These are phyloP conservation scores for Selenia dentaria DNA, from an alignment of 2,888 invertebrate genomes.

Conservation along the genomic window DNA sequence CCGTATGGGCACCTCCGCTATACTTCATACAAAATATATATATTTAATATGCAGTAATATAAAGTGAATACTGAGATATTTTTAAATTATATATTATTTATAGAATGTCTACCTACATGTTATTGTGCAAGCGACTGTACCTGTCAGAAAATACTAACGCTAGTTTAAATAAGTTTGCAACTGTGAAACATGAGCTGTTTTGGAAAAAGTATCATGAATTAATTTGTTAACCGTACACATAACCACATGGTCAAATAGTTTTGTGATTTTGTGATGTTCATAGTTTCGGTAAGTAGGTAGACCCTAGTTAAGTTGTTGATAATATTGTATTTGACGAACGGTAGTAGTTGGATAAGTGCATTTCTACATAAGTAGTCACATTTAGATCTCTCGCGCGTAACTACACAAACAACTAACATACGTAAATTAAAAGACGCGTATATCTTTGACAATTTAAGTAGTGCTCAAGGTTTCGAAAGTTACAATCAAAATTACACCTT, in stretches of 20 bases:
- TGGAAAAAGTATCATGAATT: slow-evolving; percentile 35
- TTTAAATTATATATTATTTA: too few species aligned
- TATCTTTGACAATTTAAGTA: too few species aligned
- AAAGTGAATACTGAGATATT: too few species aligned
- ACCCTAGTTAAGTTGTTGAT: slow-evolving; percentile 75
- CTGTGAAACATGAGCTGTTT: slow-evolving; percentile 40
- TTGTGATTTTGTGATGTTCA: slow-evolving; percentile 71
- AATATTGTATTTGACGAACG: slow-evolving; percentile 61
- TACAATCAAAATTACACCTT: too few species aligned
- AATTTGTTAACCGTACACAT: slow-evolving; percentile 58
- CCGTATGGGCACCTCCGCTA: too few species aligned
- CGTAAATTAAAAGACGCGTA: slow-evolving; percentile 45
- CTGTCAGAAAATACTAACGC: slow-evolving; percentile 21
- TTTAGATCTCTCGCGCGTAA: slow-evolving; percentile 69
- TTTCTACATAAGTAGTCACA: slow-evolving; percentile 74
- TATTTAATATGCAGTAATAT: too few species aligned
- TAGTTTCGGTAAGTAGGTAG: slow-evolving; percentile 73
- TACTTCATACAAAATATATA: too few species aligned
- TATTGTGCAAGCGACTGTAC: too few species aligned
- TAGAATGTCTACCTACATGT: too few species aligned
- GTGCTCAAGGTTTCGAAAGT: too few species aligned
- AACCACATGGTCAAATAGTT: slow-evolving; percentile 32
- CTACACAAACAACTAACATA: slow-evolving; percentile 43
- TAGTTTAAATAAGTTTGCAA: slow-evolving; percentile 45
- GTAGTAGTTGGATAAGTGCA: slow-evolving; percentile 66